Conservation (phyloP, 2,888 invertebrate genomes). For the Siphonodentalium dalli region DNA sequence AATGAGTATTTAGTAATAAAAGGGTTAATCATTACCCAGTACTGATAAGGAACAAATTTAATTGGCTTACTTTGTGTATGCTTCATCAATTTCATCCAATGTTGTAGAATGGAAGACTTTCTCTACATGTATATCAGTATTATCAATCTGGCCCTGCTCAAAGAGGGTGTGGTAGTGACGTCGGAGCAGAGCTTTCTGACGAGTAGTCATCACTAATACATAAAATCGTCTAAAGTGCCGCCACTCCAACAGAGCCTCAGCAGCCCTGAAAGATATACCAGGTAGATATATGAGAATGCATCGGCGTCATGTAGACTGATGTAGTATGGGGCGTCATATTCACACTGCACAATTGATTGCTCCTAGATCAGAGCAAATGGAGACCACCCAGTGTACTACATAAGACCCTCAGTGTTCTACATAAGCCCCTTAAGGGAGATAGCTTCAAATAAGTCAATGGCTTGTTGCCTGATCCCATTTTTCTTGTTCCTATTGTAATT, state of each 20-base stretch:
- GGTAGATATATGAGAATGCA: too few relatives aligned
- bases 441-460: too few relatives aligned
- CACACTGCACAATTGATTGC: too few relatives aligned
- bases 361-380: too few relatives aligned
- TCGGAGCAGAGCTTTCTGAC: constrained; percentile 86
- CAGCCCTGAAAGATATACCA: constrained; percentile 72
- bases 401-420: too few relatives aligned
- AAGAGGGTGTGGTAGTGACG: constrained; percentile 81
- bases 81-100: constrained; percentile 86
- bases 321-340: too few relatives aligned
- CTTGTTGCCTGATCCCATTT: too few relatives aligned
- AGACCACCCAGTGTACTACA: too few relatives aligned
- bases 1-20: too few relatives aligned
- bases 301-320: background rate
- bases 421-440: too few relatives aligned
- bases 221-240: constrained; percentile 88
- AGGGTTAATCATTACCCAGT: background rate
- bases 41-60: background rate
- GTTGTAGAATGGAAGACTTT: constrained; percentile 87
- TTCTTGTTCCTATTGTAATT: too few relatives aligned
- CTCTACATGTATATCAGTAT: too few relatives aligned
- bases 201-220: constrained; percentile 91
- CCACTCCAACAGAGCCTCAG: constrained; percentile 81
- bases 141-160: constrained; percentile 72
- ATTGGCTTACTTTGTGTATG: constrained; percentile 75